phyloP scores from a whole-genome alignment of 2,888 invertebrate species.

The Tipula unca region DNA sequence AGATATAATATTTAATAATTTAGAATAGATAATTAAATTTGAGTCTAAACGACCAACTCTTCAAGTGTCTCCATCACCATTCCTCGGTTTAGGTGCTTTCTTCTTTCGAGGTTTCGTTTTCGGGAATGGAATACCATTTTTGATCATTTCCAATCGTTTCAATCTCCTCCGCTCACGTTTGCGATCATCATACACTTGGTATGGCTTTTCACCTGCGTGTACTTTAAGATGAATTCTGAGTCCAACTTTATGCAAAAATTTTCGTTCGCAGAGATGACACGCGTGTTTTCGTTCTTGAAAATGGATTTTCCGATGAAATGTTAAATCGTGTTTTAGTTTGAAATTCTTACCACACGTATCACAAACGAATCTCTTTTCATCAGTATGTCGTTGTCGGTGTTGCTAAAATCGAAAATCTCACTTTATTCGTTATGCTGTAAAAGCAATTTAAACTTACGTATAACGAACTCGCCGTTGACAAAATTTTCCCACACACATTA shows the following conservation, averaged over 20 bases:
- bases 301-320: not conserved
- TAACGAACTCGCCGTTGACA: not conserved
- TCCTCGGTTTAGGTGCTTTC: not conserved
- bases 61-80: not conserved
- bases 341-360: not conserved
- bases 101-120: not conserved
- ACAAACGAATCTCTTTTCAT: not conserved
- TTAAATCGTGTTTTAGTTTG: not conserved
- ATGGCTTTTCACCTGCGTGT: not conserved
- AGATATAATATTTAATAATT: no score
- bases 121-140: not conserved
- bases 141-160: not conserved
- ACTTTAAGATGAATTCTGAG: not conserved
- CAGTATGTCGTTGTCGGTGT: not conserved
- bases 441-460: not conserved
- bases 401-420: not conserved
- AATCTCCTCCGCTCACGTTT: not conserved
- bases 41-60: not conserved
- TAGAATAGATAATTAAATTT: no score
- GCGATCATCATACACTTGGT: not conserved
- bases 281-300: not conserved
- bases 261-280: not conserved
- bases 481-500: not conserved
- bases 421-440: not conserved
- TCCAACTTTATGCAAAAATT: not conserved